These are phyloP conservation scores for Psylliodes chrysocephalus DNA, from an alignment of 2,888 invertebrate genomes.

Conservation along the genomic window DNA sequence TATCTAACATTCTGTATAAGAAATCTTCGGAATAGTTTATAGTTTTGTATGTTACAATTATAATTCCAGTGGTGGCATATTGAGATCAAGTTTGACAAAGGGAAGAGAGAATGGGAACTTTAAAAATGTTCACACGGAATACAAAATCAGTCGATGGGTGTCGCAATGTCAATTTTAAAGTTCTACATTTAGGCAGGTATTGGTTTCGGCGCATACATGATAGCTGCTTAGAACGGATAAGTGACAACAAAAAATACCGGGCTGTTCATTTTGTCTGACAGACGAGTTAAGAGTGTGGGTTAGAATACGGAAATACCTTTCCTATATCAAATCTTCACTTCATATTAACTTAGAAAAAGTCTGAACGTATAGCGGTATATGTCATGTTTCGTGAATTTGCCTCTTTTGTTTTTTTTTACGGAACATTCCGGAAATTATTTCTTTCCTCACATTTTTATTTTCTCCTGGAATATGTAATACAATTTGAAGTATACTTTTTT, in stretches of 20 bases:
- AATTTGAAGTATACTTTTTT: too few species aligned
- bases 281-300: constrained; percentile 3
- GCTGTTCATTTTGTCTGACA: constrained; percentile 34
- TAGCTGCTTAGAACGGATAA: constrained; percentile 40
- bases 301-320: constrained; percentile 2
- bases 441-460: too few species aligned
- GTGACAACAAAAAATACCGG: constrained; percentile 24
- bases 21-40: too few species aligned
- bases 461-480: too few species aligned
- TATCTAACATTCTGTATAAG: too few species aligned
- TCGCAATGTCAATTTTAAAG: constrained; percentile 54
- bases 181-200: constrained; percentile 51
- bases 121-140: constrained; percentile 24
- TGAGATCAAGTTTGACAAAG: constrained; percentile 18
- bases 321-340: not conserved
- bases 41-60: too few species aligned
- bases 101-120: constrained; percentile 6
- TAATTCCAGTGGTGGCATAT: too few species aligned
- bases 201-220: constrained; percentile 45
- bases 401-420: too few species aligned
- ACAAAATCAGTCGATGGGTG: constrained; percentile 31
- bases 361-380: too few species aligned
- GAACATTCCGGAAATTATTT: too few species aligned
- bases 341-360: too few species aligned
- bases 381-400: too few species aligned